Base-by-base conservation (phyloP, 2,888 invertebrate species). In the Ferdinandea cuprea region DNA sequence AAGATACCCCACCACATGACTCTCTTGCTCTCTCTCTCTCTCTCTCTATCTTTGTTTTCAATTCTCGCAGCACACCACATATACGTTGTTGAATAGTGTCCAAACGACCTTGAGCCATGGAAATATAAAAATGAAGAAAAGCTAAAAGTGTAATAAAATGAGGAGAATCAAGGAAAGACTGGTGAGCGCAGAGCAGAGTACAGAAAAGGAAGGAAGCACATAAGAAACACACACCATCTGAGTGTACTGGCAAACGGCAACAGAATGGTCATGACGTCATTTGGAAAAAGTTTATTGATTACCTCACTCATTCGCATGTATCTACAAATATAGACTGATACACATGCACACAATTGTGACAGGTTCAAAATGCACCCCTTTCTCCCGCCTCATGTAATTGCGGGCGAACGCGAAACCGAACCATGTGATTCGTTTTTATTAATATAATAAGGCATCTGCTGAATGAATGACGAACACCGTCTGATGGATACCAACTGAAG, bases 101-200 rank as follows among this genome's bases (percentile, higher is more conserved):
- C 71, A 66, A 81, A 77, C 81, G 81, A 81, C 81, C 81, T 81
- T 81, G 81, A 48, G 74, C 68, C 59, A 71, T 66, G 58, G 58
- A 74, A 66, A 37, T 42, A 61, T 40, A 71, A 48, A 59, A 61
- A 59, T 40, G 13, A 59, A 17, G 50, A 52, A 32, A 61, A 59
- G 17, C 30, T n/a, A 5, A 28, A 8, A 44, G 44, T 19, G 19
- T 7, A 19, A 11, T 44, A 19, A 44, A 19, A 19, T 21, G 44
- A 19, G 44, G 44, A 44, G 19, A 44, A 11, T 9, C 44, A 44
- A 19, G 7, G 13, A 21, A 21, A 19, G 11, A 44, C 9, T 44
- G 44, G 44, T 19, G 44, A 44, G 44, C 19, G 44, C 44, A 1
- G 19, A 44, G 44, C 44, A 1, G 19, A 17, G 19, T 19, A 4